Percentiles rank a stretch among this genome's conserved stretches.
Evolutionary conservation across 2,113 vertebrate species (phyloP).

Genomic region (Tragulus kanchil): DNA sequence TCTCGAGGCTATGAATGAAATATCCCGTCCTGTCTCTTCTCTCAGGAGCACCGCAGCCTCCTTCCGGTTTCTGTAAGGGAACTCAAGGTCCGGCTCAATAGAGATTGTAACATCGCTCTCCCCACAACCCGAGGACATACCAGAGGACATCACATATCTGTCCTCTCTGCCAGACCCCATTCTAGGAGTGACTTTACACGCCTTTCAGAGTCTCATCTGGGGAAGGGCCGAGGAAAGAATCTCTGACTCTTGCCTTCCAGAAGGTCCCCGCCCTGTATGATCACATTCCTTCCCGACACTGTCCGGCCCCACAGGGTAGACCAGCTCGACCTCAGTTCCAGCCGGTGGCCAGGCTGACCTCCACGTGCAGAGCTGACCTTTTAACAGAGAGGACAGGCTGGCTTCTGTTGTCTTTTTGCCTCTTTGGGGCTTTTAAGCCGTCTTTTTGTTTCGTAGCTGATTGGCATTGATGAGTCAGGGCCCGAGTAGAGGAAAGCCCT

Average conservation of each 20-base stretch:
- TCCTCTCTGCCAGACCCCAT: background rate
- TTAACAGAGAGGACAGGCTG: background rate
- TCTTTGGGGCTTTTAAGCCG: background rate
- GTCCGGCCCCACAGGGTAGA: background rate
- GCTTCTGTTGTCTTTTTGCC: background rate
- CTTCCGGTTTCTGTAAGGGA: constrained; percentile 10
- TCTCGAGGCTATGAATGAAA: background rate
- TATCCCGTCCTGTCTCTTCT: background rate
- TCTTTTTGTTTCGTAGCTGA: background rate
- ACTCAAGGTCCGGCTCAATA: background rate
- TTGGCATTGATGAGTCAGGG: background rate
- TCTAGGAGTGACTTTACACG: constrained; percentile 15
- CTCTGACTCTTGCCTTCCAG: constrained; percentile 38
- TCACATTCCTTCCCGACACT: constrained; percentile 70
- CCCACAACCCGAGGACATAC: background rate
- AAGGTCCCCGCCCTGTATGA: constrained; percentile 60
- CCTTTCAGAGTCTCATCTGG: background rate
- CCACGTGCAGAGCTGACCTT: background rate
- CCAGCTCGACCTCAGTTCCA: background rate
- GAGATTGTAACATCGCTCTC: background rate
- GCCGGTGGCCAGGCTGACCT: background rate
- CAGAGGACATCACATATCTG: background rate
- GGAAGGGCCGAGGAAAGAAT: constrained; percentile 55
- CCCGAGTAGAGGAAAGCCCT: background rate
- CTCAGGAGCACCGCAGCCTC: background rate